Conservation (phyloP, 1,140 invertebrate genomes). For the Yoshiicerus persimilis region DNA sequence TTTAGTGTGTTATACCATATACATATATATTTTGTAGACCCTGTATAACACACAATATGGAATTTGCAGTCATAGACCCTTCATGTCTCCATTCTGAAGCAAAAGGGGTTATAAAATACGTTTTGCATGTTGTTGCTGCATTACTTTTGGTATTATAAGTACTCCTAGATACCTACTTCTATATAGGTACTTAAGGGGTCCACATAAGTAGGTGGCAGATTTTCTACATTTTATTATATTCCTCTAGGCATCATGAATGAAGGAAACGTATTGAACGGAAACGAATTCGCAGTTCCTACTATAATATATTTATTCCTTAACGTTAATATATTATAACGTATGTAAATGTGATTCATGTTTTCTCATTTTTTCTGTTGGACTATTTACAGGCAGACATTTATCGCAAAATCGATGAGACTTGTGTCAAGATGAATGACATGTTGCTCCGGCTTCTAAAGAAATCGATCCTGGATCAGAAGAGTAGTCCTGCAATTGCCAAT, state of each 20-base stretch:
- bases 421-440: slow-evolving; percentile 50
- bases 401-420: slow-evolving; percentile 66
- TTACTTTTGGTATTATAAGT: background rate
- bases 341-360: too few relatives aligned
- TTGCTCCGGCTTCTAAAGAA: slow-evolving; percentile 32
- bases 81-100: background rate
- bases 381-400: slow-evolving; percentile 66
- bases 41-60: background rate
- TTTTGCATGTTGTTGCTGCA: background rate
- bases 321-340: too few relatives aligned
- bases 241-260: too few relatives aligned
- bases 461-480: slow-evolving; percentile 14
- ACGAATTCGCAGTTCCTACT: too few relatives aligned
- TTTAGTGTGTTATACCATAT: background rate
- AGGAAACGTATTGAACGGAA: too few relatives aligned
- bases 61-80: background rate
- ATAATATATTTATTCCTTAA: too few relatives aligned
- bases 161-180: too few relatives aligned
- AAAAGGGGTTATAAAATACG: background rate
- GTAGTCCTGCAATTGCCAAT: background rate
- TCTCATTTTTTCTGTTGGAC: background rate
- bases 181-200: background rate
- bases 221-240: too few relatives aligned
- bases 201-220: too few relatives aligned
- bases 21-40: background rate